Conservation (phyloP, 2,888 invertebrate genomes). For the Morpho deidamia region DNA sequence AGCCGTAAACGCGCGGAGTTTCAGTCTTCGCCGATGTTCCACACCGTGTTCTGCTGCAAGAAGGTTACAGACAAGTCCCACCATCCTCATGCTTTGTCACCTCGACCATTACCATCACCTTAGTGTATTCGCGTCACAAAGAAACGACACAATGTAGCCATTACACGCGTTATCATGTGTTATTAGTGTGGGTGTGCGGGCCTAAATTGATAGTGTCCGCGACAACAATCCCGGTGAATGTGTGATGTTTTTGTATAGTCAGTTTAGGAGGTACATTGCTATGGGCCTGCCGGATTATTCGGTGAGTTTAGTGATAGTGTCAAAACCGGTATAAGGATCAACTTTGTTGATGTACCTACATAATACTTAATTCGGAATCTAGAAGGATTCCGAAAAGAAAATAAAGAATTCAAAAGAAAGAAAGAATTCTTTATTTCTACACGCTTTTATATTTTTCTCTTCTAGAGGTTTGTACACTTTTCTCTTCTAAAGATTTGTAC, state of each 20-base stretch:
- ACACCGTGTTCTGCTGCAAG: slow-evolving; percentile 69
- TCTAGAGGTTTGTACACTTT: too few species aligned
- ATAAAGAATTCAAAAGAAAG: too few species aligned
- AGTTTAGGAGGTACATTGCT: slow-evolving; percentile 52
- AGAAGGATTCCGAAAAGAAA: too few species aligned
- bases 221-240: slow-evolving; percentile 21
- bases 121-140: slow-evolving; percentile 8
- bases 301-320: slow-evolving; percentile 45
- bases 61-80: slow-evolving; percentile 38
- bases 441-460: too few species aligned
- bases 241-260: slow-evolving; percentile 69
- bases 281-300: slow-evolving; percentile 71
- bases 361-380: not conserved
- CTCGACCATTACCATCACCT: slow-evolving; percentile 1
- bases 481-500: too few species aligned
- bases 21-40: slow-evolving; percentile 67
- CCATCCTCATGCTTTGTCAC: slow-evolving; percentile 1
- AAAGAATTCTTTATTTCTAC: too few species aligned
- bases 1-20: slow-evolving; percentile 25
- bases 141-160: slow-evolving; percentile 17
- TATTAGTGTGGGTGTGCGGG: slow-evolving; percentile 31
- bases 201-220: slow-evolving; percentile 28
- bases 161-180: slow-evolving; percentile 19
- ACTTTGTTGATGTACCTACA: not conserved
- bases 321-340: too few species aligned